Base-by-base conservation (phyloP, 2,113 vertebrate genomes). In the Hiodon alosoides region DNA sequence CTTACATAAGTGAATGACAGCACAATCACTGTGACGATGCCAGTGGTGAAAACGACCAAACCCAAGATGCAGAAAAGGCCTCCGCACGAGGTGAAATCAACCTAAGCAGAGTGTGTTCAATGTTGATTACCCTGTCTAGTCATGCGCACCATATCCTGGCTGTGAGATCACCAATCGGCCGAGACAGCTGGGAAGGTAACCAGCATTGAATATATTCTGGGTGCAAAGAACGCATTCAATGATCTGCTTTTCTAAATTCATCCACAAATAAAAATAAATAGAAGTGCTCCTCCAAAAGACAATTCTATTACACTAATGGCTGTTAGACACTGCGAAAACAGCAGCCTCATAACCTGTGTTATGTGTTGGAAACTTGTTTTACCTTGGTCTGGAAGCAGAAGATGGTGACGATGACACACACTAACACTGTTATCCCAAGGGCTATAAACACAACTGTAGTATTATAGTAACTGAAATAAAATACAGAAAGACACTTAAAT, bases 301-400 rank as follows among this genome's bases (percentile, higher is more conserved):
- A 31, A 31, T 31, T 0, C 31, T 31, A 2, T 31, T 31, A 31
- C 31, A 31, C 31, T 31, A 31, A 31, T 31, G 31, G 31, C 31
- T 31, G 31, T 31, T 31, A 31, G 31, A 31, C 31, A 31, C n/a
- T n/a, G n/a, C n/a, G n/a, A n/a, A n/a, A n/a, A n/a, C n/a, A n/a
- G 0, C 31, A 31, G 31, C 31, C 31, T 31, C 31, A 31, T 31
- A 31, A 31, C 31, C 31, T 31, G 31, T 31, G 31, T 31, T 31
- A 67, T 46, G 77, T 64, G 54, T 53, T 76, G 74, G 78, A 31
- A 31, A 31, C 31, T 31, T 31, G 31, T 17, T 77, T 88, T 88
- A 94, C 97, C 95, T 98, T 98, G 67, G 96, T 99, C 87, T 98
- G 96, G 87, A 98, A 97, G 90, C 96, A 96, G 93, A 99, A 98